phyloP scores from a whole-genome alignment of 2,888 invertebrate species.

The Lasioglossum leucozonium region DNA sequence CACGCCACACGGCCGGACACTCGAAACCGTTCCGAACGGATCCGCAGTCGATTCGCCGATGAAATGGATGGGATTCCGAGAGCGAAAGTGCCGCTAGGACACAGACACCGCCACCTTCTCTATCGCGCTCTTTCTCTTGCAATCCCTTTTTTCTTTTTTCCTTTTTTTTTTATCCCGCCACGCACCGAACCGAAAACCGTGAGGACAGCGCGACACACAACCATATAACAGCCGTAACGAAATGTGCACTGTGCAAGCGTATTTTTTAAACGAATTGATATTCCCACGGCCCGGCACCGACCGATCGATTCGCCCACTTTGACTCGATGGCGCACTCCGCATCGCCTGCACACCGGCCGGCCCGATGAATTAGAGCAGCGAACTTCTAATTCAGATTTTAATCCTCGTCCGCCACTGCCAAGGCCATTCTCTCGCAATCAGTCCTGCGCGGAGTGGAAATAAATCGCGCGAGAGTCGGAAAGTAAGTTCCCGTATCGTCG shows the following conservation, averaged over 20 bases:
- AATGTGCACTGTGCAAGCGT: conserved; percentile 6
- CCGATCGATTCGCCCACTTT: conserved; percentile 3
- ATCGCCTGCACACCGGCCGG: background rate
- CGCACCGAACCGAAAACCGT: conserved; percentile 22
- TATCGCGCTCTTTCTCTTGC: background rate
- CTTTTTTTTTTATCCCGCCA: background rate
- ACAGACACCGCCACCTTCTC: conserved; percentile 24
- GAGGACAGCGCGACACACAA: conserved; percentile 20
- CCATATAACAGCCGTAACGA: conserved; percentile 21
- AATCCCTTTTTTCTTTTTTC: background rate
- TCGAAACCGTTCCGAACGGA: conserved; percentile 47
- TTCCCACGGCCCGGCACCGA: conserved; percentile 1
- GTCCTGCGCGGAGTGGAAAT: background rate
- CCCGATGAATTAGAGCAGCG: background rate
- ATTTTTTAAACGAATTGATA: background rate
- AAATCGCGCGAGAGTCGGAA: background rate
- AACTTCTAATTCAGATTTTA: background rate
- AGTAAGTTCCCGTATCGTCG: background rate
- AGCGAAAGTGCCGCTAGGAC: conserved; percentile 58
- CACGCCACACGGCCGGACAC: conserved; percentile 6
- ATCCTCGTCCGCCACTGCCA: background rate
- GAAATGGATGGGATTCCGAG: conserved; percentile 65
- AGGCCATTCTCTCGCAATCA: background rate
- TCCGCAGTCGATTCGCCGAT: conserved; percentile 53
- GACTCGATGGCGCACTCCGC: background rate